Evolutionary conservation across 1,140 invertebrate genomes (phyloP).

Genomic region (Eueides isabella): DNA sequence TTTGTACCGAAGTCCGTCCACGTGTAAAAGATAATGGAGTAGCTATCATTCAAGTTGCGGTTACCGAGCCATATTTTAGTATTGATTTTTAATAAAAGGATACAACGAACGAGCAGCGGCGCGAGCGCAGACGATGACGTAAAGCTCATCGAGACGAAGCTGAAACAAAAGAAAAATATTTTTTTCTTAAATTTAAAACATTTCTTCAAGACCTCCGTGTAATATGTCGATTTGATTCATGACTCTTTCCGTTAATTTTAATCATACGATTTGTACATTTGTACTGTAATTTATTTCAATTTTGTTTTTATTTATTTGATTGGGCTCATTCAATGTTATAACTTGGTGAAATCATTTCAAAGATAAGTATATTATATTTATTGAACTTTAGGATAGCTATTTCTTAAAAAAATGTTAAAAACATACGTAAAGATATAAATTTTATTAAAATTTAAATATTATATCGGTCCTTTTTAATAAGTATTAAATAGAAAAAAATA

Average conservation of each 20-base stretch:
- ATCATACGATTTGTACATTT: not conserved
- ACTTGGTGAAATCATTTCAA: not conserved
- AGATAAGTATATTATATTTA: not conserved
- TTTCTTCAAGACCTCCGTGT: constrained; percentile 55
- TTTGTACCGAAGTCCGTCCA: constrained; percentile 1
- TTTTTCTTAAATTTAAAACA: constrained; percentile 43
- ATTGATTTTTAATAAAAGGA: constrained; percentile 49
- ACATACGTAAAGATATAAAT: too few relatives aligned
- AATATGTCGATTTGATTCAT: constrained; percentile 23
- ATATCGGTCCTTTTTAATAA: too few relatives aligned
- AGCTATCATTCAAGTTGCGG: constrained; percentile 41
- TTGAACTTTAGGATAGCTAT: too few relatives aligned
- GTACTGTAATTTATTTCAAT: not conserved
- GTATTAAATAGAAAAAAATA: too few relatives aligned
- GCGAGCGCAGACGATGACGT: constrained; percentile 71
- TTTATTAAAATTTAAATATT: too few relatives aligned
- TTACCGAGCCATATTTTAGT: constrained; percentile 40
- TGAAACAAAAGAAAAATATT: constrained; percentile 50
- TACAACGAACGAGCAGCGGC: constrained; percentile 45
- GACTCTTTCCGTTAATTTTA: constrained; percentile 3
- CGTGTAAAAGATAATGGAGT: constrained; percentile 23
- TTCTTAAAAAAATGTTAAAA: too few relatives aligned
- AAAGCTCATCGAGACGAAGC: constrained; percentile 47
- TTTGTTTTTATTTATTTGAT: not conserved
- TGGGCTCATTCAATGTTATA: not conserved